Percentiles rank a stretch among this genome's conserved stretches.
phyloP scores from a whole-genome alignment of 2,888 invertebrate genomes.

The Cybosia mesomella region DNA sequence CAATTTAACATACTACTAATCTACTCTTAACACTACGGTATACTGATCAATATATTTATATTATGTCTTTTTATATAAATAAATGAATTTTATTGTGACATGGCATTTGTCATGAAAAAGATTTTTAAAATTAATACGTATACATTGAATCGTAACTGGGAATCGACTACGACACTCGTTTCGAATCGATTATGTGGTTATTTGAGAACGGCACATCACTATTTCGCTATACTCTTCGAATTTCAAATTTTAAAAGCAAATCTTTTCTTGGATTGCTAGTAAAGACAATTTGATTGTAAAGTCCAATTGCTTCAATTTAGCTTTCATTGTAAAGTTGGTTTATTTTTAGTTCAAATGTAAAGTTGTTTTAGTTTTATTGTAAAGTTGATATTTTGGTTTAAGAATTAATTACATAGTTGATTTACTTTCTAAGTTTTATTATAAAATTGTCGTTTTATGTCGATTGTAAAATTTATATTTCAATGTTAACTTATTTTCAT shows the following conservation, averaged over 20 bases:
- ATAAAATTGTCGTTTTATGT: no score
- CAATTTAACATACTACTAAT: constrained; percentile 29
- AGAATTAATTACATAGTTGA: no score
- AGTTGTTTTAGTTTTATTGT: no score
- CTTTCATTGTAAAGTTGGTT: neutral
- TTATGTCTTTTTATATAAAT: constrained; percentile 62
- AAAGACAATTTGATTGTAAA: neutral
- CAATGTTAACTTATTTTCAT: no score
- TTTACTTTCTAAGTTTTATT: no score
- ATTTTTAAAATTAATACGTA: constrained; percentile 55
- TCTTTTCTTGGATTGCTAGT: neutral
- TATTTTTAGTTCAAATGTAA: neutral
- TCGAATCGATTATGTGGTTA: constrained; percentile 27
- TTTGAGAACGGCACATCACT: constrained; percentile 41
- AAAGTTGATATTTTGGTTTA: no score
- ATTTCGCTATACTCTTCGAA: constrained; percentile 22
- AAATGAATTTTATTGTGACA: constrained; percentile 56
- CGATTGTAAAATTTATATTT: no score
- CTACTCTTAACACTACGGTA: constrained; percentile 67
- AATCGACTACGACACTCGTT: constrained; percentile 47
- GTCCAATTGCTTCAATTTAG: neutral
- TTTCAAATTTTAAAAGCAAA: neutral
- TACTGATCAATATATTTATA: constrained; percentile 69
- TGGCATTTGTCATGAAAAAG: constrained; percentile 57
- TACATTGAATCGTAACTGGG: constrained; percentile 54